Evolutionary conservation across 2,797 vertebrate genomes (phyloP), one percentile per base, ranked within the genome.

Genomic region (Sphaeramia orbicularis): DNA sequence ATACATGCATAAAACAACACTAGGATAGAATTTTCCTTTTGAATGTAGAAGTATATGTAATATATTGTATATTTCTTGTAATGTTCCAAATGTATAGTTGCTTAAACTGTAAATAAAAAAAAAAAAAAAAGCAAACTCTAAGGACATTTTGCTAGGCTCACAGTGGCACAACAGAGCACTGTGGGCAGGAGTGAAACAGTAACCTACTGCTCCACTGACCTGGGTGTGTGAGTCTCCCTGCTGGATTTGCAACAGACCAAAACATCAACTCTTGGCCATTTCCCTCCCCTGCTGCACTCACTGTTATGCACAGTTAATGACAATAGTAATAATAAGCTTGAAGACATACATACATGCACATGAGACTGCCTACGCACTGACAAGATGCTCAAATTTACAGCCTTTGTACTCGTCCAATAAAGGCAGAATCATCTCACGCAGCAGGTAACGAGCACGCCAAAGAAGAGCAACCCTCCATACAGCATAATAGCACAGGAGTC

Each of bases 231-330:
- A 80, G 52, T 65, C 62, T 71, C 70, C 63, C 72, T 55, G 27
- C 72, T 67, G 83, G 72, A 84, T 70, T 57, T 60, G 80, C 74
- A 74, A 38, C 74, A 58, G 70, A 58, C 53, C 49, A 37, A 90
- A 88, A 91, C 88, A 80, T 89, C 85, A 90, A 71, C 74, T 57
- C 16, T 47, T 71, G 71, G 65, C 81, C 74, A 67, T 52, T 60
- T 44, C 53, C 50, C 74, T 75, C 51, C 62, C 63, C 71, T 60
- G 57, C 75, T 84, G 73, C 74, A 72, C 61, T 85, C 68, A 45
- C 74, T 57, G 62, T 69, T 74, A 80, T 72, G 19, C 10, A 52
- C 24, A 27, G 24, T 27, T 48, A 54, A 85, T 86, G 73, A 27
- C 24, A 87, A 89, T 86, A 88, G 90, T 87, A 72, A 74, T 32